These are phyloP conservation scores for Rhizomys pruinosus DNA, from an alignment of 2,113 vertebrate genomes.

Conservation along the genomic window DNA sequence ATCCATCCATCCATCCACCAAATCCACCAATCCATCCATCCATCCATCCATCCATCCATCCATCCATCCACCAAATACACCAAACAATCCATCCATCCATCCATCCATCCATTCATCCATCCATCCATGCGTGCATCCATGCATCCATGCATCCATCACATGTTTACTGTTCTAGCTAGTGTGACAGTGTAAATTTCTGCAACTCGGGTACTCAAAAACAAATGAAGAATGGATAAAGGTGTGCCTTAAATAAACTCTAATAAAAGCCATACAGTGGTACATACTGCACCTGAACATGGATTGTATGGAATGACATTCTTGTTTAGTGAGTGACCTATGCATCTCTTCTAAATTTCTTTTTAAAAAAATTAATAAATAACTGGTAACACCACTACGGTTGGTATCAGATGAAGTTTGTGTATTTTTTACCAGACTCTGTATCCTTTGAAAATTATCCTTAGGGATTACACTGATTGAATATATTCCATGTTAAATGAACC, in stretches of 20 bases:
- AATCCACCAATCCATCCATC: too few relatives aligned
- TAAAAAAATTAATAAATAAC: slow-evolving; percentile 15
- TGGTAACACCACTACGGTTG: not conserved
- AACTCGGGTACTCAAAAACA: not conserved
- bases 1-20: not conserved
- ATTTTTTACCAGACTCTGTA: slow-evolving; percentile 37
- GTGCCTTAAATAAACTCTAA: not conserved
- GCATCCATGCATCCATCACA: not conserved
- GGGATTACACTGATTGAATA: slow-evolving; percentile 24
- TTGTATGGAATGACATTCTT: not conserved
- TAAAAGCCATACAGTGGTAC: not conserved
- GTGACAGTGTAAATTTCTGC: not conserved
- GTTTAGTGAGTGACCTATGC: not conserved
- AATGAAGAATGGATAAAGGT: not conserved
- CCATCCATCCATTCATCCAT: not conserved
- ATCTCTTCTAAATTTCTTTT: slow-evolving; percentile 17
- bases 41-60: not conserved
- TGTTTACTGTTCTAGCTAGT: not conserved
- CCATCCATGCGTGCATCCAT: not conserved
- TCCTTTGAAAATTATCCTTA: slow-evolving; percentile 36
- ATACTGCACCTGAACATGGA: not conserved
- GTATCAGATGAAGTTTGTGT: slow-evolving; percentile 1
- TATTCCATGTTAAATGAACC: slow-evolving; percentile 52
- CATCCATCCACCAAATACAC: not conserved
- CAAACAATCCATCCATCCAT: not conserved